phyloP scores from a whole-genome alignment of 2,888 invertebrate species.

The Bimastos eiseni region DNA sequence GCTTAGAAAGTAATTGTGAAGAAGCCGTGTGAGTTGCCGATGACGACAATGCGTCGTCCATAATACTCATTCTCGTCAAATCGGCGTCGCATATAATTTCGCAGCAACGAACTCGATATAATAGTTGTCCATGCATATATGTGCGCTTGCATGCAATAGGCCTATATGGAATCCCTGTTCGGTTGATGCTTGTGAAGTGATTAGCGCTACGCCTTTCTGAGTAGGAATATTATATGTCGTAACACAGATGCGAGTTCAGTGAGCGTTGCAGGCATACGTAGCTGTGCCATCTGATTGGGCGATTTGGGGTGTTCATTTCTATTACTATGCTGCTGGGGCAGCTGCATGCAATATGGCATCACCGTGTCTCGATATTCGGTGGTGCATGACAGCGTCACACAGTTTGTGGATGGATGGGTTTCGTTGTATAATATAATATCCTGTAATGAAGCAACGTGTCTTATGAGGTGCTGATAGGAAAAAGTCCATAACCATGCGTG shows the following conservation, averaged over 20 bases:
- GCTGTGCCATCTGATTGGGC: background rate
- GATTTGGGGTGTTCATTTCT: background rate
- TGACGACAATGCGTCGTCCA: background rate
- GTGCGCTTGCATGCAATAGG: background rate
- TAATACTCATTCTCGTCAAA: slow-evolving; percentile 13
- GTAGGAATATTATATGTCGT: background rate
- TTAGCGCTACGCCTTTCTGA: background rate
- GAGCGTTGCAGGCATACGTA: background rate
- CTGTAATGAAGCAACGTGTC: background rate
- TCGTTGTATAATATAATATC: background rate
- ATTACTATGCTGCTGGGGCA: background rate
- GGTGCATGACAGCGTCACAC: background rate
- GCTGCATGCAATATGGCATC: background rate
- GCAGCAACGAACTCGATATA: background rate
- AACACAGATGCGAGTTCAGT: background rate
- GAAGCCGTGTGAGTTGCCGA: background rate
- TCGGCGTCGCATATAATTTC: slow-evolving; percentile 3
- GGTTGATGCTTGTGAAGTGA: background rate
- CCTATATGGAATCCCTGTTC: background rate
- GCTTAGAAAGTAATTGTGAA: slow-evolving; percentile 13
- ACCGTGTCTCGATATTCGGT: background rate
- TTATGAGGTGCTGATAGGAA: background rate
- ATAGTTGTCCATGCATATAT: background rate
- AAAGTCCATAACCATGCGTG: background rate
- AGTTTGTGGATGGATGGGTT: background rate